Base-by-base conservation (phyloP, 1,140 invertebrate genomes). In the Zaprionus lachaisei region DNA sequence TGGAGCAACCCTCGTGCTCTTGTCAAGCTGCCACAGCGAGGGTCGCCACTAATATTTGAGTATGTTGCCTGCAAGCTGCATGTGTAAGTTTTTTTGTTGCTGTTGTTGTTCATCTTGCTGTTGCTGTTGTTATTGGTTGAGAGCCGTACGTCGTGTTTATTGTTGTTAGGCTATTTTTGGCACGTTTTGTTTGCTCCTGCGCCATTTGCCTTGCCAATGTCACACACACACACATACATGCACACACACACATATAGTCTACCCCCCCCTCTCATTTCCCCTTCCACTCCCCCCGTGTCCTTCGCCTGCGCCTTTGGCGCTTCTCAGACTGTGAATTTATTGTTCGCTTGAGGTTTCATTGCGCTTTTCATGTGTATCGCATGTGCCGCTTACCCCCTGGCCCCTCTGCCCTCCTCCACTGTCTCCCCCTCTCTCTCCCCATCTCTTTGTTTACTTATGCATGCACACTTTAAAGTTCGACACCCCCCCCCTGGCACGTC, bases 261-360 rank as follows among this genome's bases (percentile, higher is more conserved):
- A 61, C 5, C 44, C 22, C 41, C 22, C 12, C 37, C 37, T 17
- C 15, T 17, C 15, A 15, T 12, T 54, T 22, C 20, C 31, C 12
- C 44, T 6, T 9, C 6, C 41, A 7, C 15, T 7, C 38, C 5
- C 6, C 15, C 47, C 26, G 22, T 41, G 14, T 49, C 15, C 15
- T 26, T 20, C 62, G 20, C n/a, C 47, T 14, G 20, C 4, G 47
- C 47, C 47, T 51, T 51, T 3, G 20, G 20, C 5, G 15, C 47
- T 51, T 24, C 68, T 34, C 31, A 64, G 68, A 7, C 38, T 55
- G 49, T 22, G 61, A 72, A 82, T 85, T 86, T 86, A 76, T 85
- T 63, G 65, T 73, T 34, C 57, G 76, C 83, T 78, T 77, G 65
- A 64, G 83, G 76, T 85, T 85, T 79, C 61, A 77, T 83, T 87